Conservation (phyloP, 2,113 vertebrate species). For the Petromus typicus region DNA sequence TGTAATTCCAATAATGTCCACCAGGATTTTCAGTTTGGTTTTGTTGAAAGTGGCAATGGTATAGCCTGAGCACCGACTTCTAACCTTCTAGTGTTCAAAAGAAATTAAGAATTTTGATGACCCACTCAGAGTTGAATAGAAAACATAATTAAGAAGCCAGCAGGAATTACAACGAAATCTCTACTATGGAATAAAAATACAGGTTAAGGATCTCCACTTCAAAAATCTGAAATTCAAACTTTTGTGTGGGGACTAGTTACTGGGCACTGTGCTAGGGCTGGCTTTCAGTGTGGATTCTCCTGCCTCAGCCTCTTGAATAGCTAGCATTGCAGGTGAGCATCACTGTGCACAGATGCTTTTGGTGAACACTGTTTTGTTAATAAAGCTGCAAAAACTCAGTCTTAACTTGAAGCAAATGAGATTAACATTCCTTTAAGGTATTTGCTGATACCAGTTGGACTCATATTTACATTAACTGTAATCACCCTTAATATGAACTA, state of each 20-base stretch:
- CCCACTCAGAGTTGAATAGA: neutral
- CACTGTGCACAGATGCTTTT: neutral
- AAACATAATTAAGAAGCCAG: neutral
- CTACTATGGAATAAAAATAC: neutral
- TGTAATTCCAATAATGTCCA: neutral
- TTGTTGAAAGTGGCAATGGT: neutral
- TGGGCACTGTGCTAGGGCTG: neutral
- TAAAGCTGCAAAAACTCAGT: conserved; percentile 35
- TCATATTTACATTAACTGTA: conserved; percentile 20
- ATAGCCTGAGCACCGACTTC: neutral
- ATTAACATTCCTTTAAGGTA: conserved; percentile 11
- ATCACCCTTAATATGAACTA: neutral
- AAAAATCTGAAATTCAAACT: neutral
- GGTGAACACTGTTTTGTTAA: neutral
- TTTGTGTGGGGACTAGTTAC: neutral
- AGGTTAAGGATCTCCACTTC: neutral
- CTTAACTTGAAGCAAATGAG: conserved; percentile 40
- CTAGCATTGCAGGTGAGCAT: neutral
- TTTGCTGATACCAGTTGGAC: conserved; percentile 11
- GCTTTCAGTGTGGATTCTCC: neutral
- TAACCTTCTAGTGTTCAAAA: neutral
- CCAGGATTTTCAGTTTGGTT: neutral
- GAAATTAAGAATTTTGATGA: conserved; percentile 24
- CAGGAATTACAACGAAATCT: conserved; percentile 6
- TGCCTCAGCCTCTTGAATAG: neutral